Conservation (phyloP, 1,140 invertebrate genomes). For the Pseudoatta argentina region DNA sequence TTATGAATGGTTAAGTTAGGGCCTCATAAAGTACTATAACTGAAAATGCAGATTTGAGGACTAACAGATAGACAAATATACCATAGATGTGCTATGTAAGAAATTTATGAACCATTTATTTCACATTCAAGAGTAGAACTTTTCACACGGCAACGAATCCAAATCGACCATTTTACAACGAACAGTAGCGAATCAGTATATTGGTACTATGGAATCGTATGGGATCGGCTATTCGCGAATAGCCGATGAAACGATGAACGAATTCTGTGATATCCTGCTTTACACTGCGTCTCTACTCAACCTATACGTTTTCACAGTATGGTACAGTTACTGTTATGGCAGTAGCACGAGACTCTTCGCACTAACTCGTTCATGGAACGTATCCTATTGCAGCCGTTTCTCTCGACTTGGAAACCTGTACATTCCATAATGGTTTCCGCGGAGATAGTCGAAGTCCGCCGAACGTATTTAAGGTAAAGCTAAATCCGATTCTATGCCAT, state of each 20-base stretch:
- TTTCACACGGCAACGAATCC: background rate
- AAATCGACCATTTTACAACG: background rate
- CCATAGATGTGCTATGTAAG: too few relatives aligned
- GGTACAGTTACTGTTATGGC: slow-evolving; percentile 78
- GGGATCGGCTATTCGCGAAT: slow-evolving; percentile 20
- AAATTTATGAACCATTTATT: slow-evolving; percentile 1
- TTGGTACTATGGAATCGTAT: background rate
- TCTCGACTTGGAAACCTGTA: slow-evolving; percentile 19
- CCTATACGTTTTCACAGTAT: slow-evolving; percentile 66
- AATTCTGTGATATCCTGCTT: slow-evolving; percentile 56
- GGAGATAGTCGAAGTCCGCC: slow-evolving; percentile 45
- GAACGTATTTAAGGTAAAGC: slow-evolving; percentile 43
- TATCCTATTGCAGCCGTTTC: slow-evolving; percentile 51
- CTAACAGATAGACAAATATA: background rate
- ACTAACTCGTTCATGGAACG: slow-evolving; percentile 56
- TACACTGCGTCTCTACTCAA: slow-evolving; percentile 19
- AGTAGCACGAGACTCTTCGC: background rate
- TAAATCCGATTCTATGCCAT: slow-evolving; percentile 48
- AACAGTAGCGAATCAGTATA: slow-evolving; percentile 18
- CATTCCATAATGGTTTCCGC: slow-evolving; percentile 36
- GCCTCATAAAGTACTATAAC: background rate
- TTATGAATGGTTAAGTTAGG: background rate
- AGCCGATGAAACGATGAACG: slow-evolving; percentile 61
- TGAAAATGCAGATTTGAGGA: background rate
- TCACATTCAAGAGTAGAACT: background rate